Conservation (phyloP, 2,113 vertebrate species). For the Cyprinus carpio region DNA sequence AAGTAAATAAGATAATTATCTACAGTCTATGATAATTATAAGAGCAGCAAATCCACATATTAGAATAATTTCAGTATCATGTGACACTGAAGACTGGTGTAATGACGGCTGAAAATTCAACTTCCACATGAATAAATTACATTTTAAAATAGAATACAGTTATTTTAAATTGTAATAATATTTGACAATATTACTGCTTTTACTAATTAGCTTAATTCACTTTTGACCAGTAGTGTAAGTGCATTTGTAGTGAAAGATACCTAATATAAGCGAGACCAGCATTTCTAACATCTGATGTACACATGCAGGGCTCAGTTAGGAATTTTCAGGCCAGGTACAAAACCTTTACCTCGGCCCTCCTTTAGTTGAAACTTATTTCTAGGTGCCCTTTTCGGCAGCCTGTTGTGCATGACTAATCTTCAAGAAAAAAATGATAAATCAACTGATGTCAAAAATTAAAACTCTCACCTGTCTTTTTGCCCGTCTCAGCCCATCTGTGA, state of each 20-base stretch:
- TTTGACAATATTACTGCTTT: not conserved
- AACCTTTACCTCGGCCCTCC: not conserved
- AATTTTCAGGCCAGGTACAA: not conserved
- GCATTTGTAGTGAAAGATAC: not conserved
- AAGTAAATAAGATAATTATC: too few species aligned
- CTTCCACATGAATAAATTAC: too few species aligned
- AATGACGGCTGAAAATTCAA: not conserved
- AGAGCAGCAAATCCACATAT: not conserved
- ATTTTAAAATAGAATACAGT: not conserved
- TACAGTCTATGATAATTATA: too few species aligned
- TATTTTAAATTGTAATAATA: not conserved
- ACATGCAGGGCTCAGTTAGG: not conserved
- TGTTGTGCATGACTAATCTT: not conserved
- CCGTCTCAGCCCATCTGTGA: constrained; percentile 62
- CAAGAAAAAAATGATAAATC: not conserved
- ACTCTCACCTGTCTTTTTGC: constrained; percentile 75
- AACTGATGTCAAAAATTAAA: constrained; percentile 14
- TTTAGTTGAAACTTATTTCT: not conserved
- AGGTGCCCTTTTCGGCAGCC: not conserved
- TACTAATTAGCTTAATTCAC: not conserved
- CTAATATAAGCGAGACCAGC: not conserved
- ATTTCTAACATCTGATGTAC: not conserved
- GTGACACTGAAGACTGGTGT: not conserved
- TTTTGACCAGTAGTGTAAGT: not conserved
- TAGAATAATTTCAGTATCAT: not conserved